Base-by-base conservation (phyloP, 2,797 vertebrate genomes). In the Macroramphosus scolopax region DNA sequence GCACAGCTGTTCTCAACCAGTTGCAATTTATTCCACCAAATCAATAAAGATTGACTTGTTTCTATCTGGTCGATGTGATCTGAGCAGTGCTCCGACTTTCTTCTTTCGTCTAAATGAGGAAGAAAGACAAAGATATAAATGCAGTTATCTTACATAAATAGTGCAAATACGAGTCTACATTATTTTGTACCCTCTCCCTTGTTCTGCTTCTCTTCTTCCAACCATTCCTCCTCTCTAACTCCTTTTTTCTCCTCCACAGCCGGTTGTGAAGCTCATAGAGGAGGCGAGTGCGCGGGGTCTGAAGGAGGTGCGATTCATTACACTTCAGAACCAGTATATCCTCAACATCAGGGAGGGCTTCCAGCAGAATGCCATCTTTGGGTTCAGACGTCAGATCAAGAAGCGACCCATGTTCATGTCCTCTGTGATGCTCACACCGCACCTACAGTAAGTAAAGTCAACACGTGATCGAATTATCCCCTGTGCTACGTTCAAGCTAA, bases 251-350 rank as follows among this genome's bases (percentile, higher is more conserved):
- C 24, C 14, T 16, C 28, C 20, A 41, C 79, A 98, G 96, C 93
- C 95, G 5, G 95, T 98, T 68, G 92, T 98, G 32, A 91, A 93
- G 67, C 63, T 98, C 75, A 97, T 98, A 22, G 95, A 98, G 80
- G 93, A 97, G 82, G 95, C 96, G 1, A 93, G 89, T 32, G 92
- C 87, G 12, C 88, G 95, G 17, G 95, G 96, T 31, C 88, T 98
- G 55, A 95, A 94, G 70, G 96, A 98, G 81, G 93, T 98, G 18
- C 93, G 96, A 1, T 98, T 98, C 68, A 92, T 98, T 41, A 98
- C 95, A 37, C 93, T 96, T 85, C 95, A 97, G 78, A 97, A 96
- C 78, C 95, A 97, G 77, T 98, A 98, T 52, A 95, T 96, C 80
- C 88, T 98, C 56, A 97, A 98, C 80, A 92, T 95, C 83, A 88